Conservation (phyloP, 2,888 invertebrate genomes). For the Chorisops tibialis region DNA sequence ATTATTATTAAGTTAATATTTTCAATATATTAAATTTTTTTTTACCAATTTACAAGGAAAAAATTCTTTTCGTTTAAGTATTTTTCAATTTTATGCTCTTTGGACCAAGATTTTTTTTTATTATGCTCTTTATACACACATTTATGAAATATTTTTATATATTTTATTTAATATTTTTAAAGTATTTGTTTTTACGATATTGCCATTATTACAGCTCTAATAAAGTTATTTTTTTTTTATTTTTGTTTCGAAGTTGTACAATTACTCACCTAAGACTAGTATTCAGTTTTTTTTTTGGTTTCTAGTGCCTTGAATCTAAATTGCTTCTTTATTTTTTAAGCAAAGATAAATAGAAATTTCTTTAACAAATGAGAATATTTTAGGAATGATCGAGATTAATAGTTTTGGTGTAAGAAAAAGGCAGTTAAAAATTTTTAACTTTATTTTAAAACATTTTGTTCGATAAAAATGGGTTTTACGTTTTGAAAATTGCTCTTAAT, state of each 20-base stretch:
- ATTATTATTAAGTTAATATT: neutral
- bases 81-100: constrained; percentile 32
- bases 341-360: neutral
- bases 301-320: neutral
- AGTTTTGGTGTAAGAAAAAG: constrained; percentile 9
- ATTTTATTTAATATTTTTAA: constrained; percentile 6
- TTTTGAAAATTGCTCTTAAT: constrained; percentile 1
- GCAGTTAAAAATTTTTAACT: neutral
- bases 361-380: neutral
- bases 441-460: neutral
- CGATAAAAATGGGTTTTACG: constrained; percentile 27
- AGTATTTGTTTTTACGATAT: neutral
- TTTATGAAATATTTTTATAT: neutral
- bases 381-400: neutral
- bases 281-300: neutral
- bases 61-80: neutral
- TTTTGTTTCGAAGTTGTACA: constrained; percentile 21
- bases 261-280: constrained; percentile 26
- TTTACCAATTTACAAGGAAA: constrained; percentile 20
- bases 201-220: constrained; percentile 18
- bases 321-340: neutral
- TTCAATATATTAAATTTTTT: constrained; percentile 2
- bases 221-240: neutral
- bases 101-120: constrained; percentile 25
- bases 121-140: constrained; percentile 8